A percentile compares a stretch with the other conserved stretches of the same genome.
Conservation (phyloP, 2,797 vertebrate species). For the Gymnothorax javanicus region DNA sequence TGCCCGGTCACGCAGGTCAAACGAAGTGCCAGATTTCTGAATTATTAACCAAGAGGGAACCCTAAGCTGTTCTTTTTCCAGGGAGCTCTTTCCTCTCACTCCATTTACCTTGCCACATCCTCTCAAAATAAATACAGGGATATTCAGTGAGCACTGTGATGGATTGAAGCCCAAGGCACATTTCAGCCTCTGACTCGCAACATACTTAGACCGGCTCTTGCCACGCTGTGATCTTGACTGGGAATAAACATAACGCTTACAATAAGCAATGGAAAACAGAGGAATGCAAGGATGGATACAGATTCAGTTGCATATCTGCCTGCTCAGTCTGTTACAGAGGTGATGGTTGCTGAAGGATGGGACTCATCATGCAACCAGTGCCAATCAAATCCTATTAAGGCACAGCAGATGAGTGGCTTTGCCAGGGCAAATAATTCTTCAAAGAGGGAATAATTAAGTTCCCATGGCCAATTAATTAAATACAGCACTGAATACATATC, state of each 20-base stretch:
- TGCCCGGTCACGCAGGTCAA: background rate
- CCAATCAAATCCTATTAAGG: slow-evolving; percentile 36
- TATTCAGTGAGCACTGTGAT: background rate
- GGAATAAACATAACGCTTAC: background rate
- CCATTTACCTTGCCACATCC: slow-evolving; percentile 31
- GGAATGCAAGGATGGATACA: slow-evolving; percentile 12
- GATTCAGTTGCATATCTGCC: slow-evolving; percentile 60
- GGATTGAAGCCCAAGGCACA: background rate
- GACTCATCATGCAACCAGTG: background rate
- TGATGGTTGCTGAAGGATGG: slow-evolving; percentile 12
- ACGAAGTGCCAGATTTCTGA: slow-evolving; percentile 31
- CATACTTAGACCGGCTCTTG: background rate
- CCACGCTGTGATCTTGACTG: background rate
- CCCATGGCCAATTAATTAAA: background rate
- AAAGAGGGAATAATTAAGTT: background rate
- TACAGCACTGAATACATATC: background rate
- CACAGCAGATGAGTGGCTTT: slow-evolving; percentile 1
- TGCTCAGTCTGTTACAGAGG: slow-evolving; percentile 43
- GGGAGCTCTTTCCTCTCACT: slow-evolving; percentile 29
- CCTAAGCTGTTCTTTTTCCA: slow-evolving; percentile 36
- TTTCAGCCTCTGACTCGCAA: background rate
- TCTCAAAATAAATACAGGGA: slow-evolving; percentile 43
- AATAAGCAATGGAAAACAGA: too few relatives aligned
- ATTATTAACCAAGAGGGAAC: slow-evolving; percentile 41
- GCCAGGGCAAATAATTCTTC: background rate